Base-by-base conservation (phyloP, 2,797 vertebrate species). In the Hippopotamyrus pictus region DNA sequence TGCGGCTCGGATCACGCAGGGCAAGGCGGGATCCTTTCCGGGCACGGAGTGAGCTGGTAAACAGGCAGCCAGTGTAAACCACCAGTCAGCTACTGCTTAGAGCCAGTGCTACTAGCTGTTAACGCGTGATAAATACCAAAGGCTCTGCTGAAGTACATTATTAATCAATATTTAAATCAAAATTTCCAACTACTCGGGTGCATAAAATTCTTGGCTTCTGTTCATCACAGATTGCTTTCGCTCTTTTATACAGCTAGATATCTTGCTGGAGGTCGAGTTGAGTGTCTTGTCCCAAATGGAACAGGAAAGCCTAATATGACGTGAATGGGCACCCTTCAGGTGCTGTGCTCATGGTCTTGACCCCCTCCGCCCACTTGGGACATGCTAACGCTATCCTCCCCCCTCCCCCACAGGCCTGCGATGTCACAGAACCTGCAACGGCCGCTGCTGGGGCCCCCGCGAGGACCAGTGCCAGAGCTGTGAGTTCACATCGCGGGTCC, bases 361-460 rank as follows among this genome's bases (percentile, higher is more conserved):
- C 12, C 14, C 4, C 33, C 33, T 1, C 6, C 14, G 33, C 29
- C 14, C 69, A 1, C 69, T 6, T 33, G 25, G 5, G n/a, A 59
- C 5, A 17, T 33, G 54, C 53, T 59, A 51, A 59, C 6, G 1
- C 8, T 59, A 41, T 11, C 19, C 14, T 12, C 4, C 7, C 12
- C 3, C 12, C 37, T 46, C 25, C 50, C 54, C 91, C 90, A 11
- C 93, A 99, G 98, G 98, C 96, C 96, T 96, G 89, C 96, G 96
- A 51, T 99, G 98, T 92, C 97, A 99, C 92, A 97, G 98, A 73
- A 97, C 97, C 1, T 99, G 98, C 92, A 97, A 97, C 1, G 98
- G 98, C 69, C 96, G 97, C 84, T 99, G 98, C 93, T 99, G 98
- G 98, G 97, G 98, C 69, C 97, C 97, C 62, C 97, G 97, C 17